Percentiles rank a stretch among this genome's conserved stretches.
Conservation (phyloP, 2,888 invertebrate species). For the Yponomeuta sedellus region DNA sequence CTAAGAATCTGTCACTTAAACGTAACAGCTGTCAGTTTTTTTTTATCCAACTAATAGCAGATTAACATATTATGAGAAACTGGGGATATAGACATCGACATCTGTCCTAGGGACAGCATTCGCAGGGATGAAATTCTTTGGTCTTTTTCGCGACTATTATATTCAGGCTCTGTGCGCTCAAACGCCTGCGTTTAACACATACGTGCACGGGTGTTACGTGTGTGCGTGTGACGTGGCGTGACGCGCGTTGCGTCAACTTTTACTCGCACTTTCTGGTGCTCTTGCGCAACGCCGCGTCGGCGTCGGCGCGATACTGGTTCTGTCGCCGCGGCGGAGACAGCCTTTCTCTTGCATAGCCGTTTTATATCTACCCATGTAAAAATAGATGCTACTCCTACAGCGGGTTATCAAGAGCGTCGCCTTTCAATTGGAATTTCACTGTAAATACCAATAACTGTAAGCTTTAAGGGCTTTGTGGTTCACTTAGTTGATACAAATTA, state of each 20-base stretch:
- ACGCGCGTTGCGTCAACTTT: constrained; percentile 75
- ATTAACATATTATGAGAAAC: too few species aligned
- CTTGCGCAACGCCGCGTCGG: constrained; percentile 60
- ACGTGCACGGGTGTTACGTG: constrained; percentile 22
- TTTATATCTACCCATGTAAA: not conserved
- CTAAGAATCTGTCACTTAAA: too few species aligned
- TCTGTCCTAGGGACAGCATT: not conserved
- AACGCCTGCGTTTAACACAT: constrained; percentile 17
- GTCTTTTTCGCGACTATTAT: not conserved
- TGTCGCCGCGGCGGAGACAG: constrained; percentile 46
- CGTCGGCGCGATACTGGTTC: constrained; percentile 57
- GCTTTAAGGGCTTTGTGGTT: not conserved
- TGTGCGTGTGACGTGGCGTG: constrained; percentile 49
- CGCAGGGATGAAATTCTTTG: not conserved
- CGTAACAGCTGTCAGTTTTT: too few species aligned
- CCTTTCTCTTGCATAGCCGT: constrained; percentile 32
- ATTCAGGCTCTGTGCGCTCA: not conserved
- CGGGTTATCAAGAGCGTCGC: not conserved
- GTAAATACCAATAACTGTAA: not conserved
- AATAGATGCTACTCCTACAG: constrained; percentile 7
- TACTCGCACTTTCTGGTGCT: constrained; percentile 74
- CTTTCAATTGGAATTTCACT: not conserved
- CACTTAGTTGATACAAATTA: not conserved
- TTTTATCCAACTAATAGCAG: too few species aligned
- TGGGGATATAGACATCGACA: not conserved